phyloP scores from a whole-genome alignment of 2,888 invertebrate genomes.

The Drosophila meridionalis region DNA sequence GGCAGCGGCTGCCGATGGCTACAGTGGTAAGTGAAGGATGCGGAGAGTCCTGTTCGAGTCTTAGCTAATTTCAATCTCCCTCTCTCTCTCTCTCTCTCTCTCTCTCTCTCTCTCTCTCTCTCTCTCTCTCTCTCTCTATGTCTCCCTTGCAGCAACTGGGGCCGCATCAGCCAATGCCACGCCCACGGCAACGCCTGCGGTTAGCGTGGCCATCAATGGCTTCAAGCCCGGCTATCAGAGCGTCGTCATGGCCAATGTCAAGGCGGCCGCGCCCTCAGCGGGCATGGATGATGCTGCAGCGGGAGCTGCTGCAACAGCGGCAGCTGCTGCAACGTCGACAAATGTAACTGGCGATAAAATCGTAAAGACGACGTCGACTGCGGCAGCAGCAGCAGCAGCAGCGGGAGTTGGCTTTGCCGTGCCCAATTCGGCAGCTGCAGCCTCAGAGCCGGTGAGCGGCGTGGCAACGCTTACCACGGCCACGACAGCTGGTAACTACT shows the following conservation, averaged over 20 bases:
- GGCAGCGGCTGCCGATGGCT: slow-evolving; percentile 36
- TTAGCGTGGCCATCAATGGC: slow-evolving; percentile 64
- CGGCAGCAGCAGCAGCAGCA: not conserved
- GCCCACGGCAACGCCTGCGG: slow-evolving; percentile 48
- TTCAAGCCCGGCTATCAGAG: slow-evolving; percentile 74
- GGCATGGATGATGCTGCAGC: slow-evolving; percentile 28
- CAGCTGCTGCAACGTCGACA: slow-evolving; percentile 22
- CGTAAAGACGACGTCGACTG: slow-evolving; percentile 38
- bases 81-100: too few species aligned
- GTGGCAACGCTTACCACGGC: slow-evolving; percentile 77
- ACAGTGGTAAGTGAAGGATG: slow-evolving; percentile 44
- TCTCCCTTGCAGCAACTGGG: slow-evolving; percentile 12
- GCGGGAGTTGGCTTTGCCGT: slow-evolving; percentile 34
- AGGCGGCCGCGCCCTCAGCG: slow-evolving; percentile 25
- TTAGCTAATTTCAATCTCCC: not conserved
- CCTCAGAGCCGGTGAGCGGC: slow-evolving; percentile 42
- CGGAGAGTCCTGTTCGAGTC: not conserved
- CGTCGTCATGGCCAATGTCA: slow-evolving; percentile 67
- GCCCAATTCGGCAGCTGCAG: slow-evolving; percentile 29
- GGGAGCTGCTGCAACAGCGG: slow-evolving; percentile 10
- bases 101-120: not conserved
- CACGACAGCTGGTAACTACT: slow-evolving; percentile 80
- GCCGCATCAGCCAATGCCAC: slow-evolving; percentile 37
- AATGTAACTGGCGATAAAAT: slow-evolving; percentile 55
- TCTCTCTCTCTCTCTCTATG: not conserved